Percentiles rank a stretch among this genome's conserved stretches.
Conservation (phyloP, 2,888 invertebrate species). For the Chrysolina oricalcia region DNA sequence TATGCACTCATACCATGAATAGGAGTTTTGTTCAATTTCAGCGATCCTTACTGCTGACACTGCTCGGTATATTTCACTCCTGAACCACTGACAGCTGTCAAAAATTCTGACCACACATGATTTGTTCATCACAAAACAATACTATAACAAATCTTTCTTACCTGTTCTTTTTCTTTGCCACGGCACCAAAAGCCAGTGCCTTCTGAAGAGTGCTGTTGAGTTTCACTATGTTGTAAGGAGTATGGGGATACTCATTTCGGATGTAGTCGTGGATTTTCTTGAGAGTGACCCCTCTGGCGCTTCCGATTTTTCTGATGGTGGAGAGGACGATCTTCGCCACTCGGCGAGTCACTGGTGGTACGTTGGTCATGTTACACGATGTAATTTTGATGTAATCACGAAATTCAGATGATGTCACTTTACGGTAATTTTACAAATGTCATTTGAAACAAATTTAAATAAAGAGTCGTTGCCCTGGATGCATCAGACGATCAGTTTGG, state of each 20-base stretch:
- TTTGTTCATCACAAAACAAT: too few species aligned
- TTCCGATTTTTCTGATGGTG: slow-evolving; percentile 57
- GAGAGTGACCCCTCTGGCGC: slow-evolving; percentile 53
- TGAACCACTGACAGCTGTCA: too few species aligned
- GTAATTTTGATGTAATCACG: slow-evolving; percentile 30
- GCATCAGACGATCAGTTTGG: not conserved
- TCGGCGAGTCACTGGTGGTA: slow-evolving; percentile 46
- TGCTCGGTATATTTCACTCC: too few species aligned
- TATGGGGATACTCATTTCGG: slow-evolving; percentile 53
- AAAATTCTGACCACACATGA: too few species aligned
- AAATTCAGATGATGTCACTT: slow-evolving; percentile 28
- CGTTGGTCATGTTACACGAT: slow-evolving; percentile 43
- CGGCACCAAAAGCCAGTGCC: slow-evolving; percentile 60
- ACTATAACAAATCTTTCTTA: not conserved
- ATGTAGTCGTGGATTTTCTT: slow-evolving; percentile 59
- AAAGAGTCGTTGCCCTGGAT: slow-evolving; percentile 34
- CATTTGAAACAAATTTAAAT: slow-evolving; percentile 40
- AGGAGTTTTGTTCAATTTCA: too few species aligned
- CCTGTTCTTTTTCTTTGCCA: slow-evolving; percentile 54
- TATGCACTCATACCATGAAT: too few species aligned
- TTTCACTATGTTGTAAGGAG: slow-evolving; percentile 53
- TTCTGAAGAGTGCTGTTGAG: slow-evolving; percentile 57
- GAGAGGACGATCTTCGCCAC: slow-evolving; percentile 57
- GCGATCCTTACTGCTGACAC: too few species aligned
- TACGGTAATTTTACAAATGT: slow-evolving; percentile 36